Conservation (phyloP, 2,113 vertebrate species). For the Crypturellus undulatus region DNA sequence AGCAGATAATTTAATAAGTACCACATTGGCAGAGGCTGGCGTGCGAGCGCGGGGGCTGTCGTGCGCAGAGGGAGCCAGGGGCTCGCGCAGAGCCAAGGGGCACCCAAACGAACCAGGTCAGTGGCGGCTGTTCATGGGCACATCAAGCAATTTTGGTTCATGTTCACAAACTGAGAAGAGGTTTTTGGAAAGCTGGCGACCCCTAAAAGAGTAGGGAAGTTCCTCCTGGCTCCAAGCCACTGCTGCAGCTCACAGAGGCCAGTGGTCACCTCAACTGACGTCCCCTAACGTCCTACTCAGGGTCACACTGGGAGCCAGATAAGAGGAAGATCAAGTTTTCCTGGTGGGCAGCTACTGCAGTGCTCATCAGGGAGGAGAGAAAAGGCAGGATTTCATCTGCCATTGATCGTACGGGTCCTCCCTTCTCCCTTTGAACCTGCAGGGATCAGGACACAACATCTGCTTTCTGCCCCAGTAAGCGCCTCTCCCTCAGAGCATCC, state of each 20-base stretch:
- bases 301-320: not conserved
- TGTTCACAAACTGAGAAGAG: not conserved
- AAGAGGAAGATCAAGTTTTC: not conserved
- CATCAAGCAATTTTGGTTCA: not conserved
- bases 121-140: not conserved
- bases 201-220: not conserved
- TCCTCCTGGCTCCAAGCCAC: not conserved
- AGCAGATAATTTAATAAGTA: not conserved
- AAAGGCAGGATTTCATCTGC: not conserved
- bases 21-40: not conserved
- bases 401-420: not conserved
- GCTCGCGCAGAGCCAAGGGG: rapidly evolving
- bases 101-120: not conserved
- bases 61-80: rapidly evolving
- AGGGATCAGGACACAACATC: not conserved
- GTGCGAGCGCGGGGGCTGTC: not conserved
- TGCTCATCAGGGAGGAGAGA: not conserved
- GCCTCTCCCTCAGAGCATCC: not conserved
- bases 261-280: not conserved
- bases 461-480: not conserved
- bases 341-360: not conserved
- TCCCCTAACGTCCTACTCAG: not conserved
- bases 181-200: not conserved
- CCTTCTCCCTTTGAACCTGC: not conserved
- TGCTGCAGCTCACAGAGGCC: not conserved